Evolutionary conservation across 2,797 vertebrate species (phyloP).

Genomic region (Pogonophryne albipinna): DNA sequence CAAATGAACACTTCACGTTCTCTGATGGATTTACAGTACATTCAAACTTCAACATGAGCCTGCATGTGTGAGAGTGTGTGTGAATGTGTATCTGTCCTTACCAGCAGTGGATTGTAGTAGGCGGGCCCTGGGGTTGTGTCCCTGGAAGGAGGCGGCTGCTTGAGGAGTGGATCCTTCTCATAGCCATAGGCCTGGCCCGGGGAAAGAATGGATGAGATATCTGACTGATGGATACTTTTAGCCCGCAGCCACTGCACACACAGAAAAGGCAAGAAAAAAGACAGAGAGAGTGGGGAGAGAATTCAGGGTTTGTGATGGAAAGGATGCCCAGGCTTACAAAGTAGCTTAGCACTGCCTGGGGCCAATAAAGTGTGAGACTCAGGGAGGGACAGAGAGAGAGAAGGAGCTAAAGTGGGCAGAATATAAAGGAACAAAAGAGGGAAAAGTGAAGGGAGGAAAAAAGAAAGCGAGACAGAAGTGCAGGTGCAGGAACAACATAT

Average conservation of each 20-base stretch:
- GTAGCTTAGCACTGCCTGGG: constrained; percentile 50
- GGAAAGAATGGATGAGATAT: constrained; percentile 85
- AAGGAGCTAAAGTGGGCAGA: neutral
- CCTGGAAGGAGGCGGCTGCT: constrained; percentile 72
- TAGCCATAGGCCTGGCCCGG: constrained; percentile 85
- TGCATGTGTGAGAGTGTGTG: constrained; percentile 17
- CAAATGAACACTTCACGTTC: constrained; percentile 51
- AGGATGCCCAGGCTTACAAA: constrained; percentile 52
- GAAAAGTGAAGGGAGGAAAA: neutral
- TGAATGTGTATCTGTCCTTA: constrained; percentile 61
- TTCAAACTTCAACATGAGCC: constrained; percentile 28
- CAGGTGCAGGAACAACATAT: constrained; percentile 1
- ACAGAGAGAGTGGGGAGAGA: constrained; percentile 31
- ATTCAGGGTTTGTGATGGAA: constrained; percentile 42
- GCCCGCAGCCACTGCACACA: constrained; percentile 58
- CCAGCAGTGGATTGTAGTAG: constrained; percentile 83
- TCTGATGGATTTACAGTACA: constrained; percentile 49
- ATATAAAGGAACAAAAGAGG: constrained; percentile 7
- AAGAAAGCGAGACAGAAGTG: neutral
- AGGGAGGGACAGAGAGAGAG: constrained; percentile 30
- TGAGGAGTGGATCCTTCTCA: constrained; percentile 82
- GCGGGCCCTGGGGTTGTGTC: constrained; percentile 87
- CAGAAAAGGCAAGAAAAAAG: constrained; percentile 25
- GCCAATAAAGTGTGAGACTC: constrained; percentile 34
- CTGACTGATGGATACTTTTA: constrained; percentile 68